Conservation (phyloP, 2,113 vertebrate species). For the Pseudopipra pipra region DNA sequence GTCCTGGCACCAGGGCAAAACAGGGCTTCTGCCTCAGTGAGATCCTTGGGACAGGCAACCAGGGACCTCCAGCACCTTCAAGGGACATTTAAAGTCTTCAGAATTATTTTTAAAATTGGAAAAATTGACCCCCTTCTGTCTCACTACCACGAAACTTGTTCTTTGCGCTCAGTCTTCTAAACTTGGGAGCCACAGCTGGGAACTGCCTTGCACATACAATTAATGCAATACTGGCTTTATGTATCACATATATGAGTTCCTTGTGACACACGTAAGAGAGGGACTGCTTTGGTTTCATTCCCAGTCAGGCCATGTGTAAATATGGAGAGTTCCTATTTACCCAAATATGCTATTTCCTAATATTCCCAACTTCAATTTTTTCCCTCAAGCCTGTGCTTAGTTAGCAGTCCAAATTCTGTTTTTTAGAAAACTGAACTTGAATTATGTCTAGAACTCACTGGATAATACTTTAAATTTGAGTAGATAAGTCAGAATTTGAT, state of each 20-base stretch:
- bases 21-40: neutral
- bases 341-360: neutral
- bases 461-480: neutral
- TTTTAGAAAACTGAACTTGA: neutral
- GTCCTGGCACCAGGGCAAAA: fast-evolving
- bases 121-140: neutral
- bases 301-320: neutral
- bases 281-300: neutral
- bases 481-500: neutral
- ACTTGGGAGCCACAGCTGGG: neutral
- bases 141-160: neutral
- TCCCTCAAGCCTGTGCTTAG: neutral
- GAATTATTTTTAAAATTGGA: neutral
- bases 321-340: neutral
- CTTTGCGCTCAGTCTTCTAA: neutral
- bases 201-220: too few species aligned
- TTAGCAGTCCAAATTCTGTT: neutral
- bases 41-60: neutral
- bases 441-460: neutral
- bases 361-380: neutral
- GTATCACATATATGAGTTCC: neutral
- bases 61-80: neutral
- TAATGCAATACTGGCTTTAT: neutral
- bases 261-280: neutral
- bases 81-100: neutral